Conservation (phyloP, 2,113 vertebrate species). For the Bombycilla garrulus region DNA sequence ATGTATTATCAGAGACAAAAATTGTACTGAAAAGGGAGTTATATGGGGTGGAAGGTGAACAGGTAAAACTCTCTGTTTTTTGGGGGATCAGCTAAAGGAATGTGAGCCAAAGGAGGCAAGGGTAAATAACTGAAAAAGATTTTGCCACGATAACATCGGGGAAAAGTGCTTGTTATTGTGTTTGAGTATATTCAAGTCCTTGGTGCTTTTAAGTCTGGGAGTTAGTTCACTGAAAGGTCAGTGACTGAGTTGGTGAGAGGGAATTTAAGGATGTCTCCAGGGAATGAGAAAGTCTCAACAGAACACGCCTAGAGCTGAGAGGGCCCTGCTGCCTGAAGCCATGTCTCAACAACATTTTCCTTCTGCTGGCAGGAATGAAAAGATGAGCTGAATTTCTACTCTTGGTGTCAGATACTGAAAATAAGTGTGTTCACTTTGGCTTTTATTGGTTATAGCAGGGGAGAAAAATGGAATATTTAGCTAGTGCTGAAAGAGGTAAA, state of each 20-base stretch:
- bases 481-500: neutral
- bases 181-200: neutral
- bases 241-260: neutral
- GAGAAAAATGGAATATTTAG: conserved; percentile 2
- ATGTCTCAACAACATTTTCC: neutral
- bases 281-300: neutral
- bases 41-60: neutral
- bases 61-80: neutral
- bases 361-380: neutral
- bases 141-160: neutral
- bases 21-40: neutral
- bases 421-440: neutral
- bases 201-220: neutral
- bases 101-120: neutral
- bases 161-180: neutral
- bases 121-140: neutral
- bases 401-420: neutral
- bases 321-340: neutral
- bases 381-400: neutral
- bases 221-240: conserved; percentile 32
- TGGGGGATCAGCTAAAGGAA: neutral
- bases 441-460: neutral
- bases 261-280: neutral
- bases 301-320: neutral
- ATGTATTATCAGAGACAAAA: neutral